These are phyloP conservation scores for Aphis craccivora DNA, from an alignment of 1,140 invertebrate species.

Conservation along the genomic window DNA sequence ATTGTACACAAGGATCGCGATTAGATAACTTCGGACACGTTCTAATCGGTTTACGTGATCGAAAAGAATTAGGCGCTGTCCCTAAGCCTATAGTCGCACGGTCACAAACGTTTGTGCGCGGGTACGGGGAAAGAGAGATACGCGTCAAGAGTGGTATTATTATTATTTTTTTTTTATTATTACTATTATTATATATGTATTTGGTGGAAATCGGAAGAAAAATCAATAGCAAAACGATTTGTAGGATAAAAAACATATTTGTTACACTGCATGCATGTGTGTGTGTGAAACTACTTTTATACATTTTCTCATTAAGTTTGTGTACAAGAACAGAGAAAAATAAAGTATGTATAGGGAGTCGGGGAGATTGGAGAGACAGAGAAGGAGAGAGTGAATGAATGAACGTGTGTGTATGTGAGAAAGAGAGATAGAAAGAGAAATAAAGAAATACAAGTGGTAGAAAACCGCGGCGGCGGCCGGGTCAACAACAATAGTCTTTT, in stretches of 20 bases:
- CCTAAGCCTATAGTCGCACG: neutral
- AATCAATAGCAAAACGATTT: conserved; percentile 52
- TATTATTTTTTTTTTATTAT: neutral
- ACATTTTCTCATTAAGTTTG: conserved; percentile 51
- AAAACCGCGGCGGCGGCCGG: conserved; percentile 41
- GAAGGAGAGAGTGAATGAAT: neutral
- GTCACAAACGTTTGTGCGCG: neutral
- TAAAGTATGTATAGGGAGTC: neutral
- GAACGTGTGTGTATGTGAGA: neutral
- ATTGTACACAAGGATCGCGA: neutral
- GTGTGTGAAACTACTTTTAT: neutral
- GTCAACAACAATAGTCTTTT: conserved; percentile 46
- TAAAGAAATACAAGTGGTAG: conserved; percentile 26
- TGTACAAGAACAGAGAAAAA: neutral
- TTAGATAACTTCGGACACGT: neutral
- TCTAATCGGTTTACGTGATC: neutral
- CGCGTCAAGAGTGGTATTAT: neutral
- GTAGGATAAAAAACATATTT: conserved; percentile 54
- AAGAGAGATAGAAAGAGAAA: neutral
- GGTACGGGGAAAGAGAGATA: neutral
- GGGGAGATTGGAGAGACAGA: neutral
- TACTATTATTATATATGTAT: neutral
- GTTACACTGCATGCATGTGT: neutral
- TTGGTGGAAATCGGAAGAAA: conserved; percentile 42
- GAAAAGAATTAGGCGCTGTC: neutral